Evolutionary conservation across 1,140 invertebrate species (phyloP), one percentile per base, ranked within the genome.

Genomic region (Ceratina japonica): DNA sequence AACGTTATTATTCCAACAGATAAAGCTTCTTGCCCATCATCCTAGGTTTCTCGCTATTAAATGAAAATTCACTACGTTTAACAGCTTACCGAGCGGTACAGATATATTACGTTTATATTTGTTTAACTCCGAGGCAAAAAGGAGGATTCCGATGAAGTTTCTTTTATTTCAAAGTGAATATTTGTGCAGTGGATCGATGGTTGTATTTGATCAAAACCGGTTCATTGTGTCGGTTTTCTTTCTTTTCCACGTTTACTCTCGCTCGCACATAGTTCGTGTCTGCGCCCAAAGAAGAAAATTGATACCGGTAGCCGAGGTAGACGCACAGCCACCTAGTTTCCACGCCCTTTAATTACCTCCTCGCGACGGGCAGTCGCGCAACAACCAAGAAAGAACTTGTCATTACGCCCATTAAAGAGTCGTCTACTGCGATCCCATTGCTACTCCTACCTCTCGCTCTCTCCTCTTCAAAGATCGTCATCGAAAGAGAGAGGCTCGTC

Each of bases 271-370:
- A 58, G 12, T 70, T 82, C 80, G 75, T 82, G 78, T 83, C 66
- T 69, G 31, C 44, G 31, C 18, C 49, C 16, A 71, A 74, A 64
- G 51, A 68, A 62, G 58, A 72, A 62, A 80, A 51, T 13, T 56
- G 61, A 16, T 20, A 65, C 20, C 27, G 51, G 69, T 44, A 54
- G 62, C 68, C 20, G 49, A 66, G 24, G 22, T 62, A 24, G 20
- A 4, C 27, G 8, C 54, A 1, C 73, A 64, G 59, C 79, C 61
- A 68, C 54, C 79, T 78, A 74, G 69, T 82, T 66, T 85, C 80
- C 84, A 85, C 75, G 75, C 75, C 84, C 84, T 86, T 82, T 86
- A 85, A 86, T 86, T 86, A 85, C 66, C 76, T 51, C n/a, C 75
- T 63, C 71, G 74, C 66, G 68, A 64, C 80, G 64, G 71, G 62